Base-by-base conservation (phyloP, 2,113 vertebrate species). In the Cyanocitta stelleri region DNA sequence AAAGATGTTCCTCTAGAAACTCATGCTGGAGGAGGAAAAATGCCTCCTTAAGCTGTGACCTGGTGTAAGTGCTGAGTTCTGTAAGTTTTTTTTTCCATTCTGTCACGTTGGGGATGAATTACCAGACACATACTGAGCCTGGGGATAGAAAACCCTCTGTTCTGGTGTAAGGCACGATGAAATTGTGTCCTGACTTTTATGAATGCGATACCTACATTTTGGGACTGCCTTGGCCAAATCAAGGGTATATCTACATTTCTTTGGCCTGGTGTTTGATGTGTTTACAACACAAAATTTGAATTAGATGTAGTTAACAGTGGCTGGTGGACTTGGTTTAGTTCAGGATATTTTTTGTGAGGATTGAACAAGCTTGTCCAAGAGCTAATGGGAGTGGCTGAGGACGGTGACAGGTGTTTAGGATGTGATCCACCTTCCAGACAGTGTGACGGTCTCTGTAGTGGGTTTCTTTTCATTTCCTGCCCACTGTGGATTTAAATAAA, bases 1-100 rank as follows among this genome's bases (percentile, higher is more conserved):
- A 68, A 89, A 64, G 21, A 23, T 33, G 26, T 49, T 29, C 18
- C 37, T 67, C 32, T 14, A 68, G 75, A 24, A 81, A 11, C 64
- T 58, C 49, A 49, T 68, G 30, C n/a, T 73, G 18, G 15, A 78
- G 24, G 3, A 19, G 19, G 21, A 16, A 63, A 77, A 74, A 44
- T 13, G 10, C 19, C 18, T 5, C 13, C 3, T 54, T 44, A 35
- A 69, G 24, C 14, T 44, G 55, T 32, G 41, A 35, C 32, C 49
- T 84, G 16, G 19, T 62, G 2, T 24, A 74, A 89, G 7, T 58
- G 46, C 43, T 81, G n/a, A 74, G 69, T 73, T 74, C 3, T 1
- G 0, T 21, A 43, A 10, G 2, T 3, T 3, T 26, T 66, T 66
- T 46, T 78, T 39, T 3, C 4, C 4, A 1, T 73, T 90, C 76